Conservation (phyloP, 2,888 invertebrate species). For the Agonopterix arenella region DNA sequence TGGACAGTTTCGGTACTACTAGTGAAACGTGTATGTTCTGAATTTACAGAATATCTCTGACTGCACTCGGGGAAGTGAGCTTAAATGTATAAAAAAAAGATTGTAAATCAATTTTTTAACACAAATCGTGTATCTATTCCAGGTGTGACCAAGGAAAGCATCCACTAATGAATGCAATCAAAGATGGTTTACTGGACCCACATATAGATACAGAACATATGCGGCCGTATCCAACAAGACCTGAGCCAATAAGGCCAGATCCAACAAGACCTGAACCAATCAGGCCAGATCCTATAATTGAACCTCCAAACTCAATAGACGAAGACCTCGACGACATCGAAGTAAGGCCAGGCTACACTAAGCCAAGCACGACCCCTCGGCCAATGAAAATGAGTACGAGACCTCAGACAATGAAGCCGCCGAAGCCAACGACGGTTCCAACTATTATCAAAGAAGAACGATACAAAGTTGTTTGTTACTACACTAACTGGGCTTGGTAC, state of each 20-base stretch:
- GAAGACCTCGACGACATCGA: conserved; percentile 62
- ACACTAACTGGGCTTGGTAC: conserved; percentile 97
- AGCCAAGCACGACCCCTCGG: conserved; percentile 21
- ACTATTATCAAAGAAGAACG: conserved; percentile 38
- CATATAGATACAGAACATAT: conserved; percentile 27
- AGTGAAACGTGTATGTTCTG: too few relatives aligned
- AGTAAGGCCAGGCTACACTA: conserved; percentile 41
- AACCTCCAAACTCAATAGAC: conserved; percentile 45
- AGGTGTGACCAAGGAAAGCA: conserved; percentile 88
- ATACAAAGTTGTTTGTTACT: conserved; percentile 92
- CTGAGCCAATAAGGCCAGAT: conserved; percentile 15
- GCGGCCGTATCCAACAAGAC: conserved; percentile 21
- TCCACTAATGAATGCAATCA: conserved; percentile 87
- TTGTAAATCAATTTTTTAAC: neutral
- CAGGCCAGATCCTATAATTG: conserved; percentile 29
- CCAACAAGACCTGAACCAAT: conserved; percentile 10
- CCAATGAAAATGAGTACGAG: conserved; percentile 22
- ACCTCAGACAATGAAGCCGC: conserved; percentile 2
- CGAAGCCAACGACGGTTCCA: conserved; percentile 8
- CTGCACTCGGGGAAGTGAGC: too few relatives aligned
- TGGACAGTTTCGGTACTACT: too few relatives aligned
- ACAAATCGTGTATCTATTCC: conserved; percentile 17
- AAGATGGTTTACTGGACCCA: conserved; percentile 79
- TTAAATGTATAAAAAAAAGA: too few relatives aligned
- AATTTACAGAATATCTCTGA: too few relatives aligned